Base-by-base conservation (phyloP, 2,113 vertebrate species). In the Anoplopoma fimbria region DNA sequence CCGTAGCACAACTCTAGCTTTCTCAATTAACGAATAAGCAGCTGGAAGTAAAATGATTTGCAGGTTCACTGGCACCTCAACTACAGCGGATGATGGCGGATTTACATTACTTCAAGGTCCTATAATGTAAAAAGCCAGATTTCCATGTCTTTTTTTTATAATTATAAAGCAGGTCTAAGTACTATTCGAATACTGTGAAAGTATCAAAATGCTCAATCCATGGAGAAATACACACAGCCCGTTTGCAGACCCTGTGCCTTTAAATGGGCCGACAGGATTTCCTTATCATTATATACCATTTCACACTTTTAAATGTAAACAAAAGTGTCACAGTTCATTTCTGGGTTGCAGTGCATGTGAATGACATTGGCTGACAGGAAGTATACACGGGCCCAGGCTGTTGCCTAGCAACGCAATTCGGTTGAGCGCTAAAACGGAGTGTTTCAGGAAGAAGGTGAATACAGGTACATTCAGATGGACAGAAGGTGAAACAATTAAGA, bases 41-140 rank as follows among this genome's bases (percentile, higher is more conserved):
- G 84, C 14, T n/a, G 36, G n/a, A 40, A 45, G 71, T 81, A 49
- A 42, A 13, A 14, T 31, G 53, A 51, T 61, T 65, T 78, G 42
- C 62, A 73, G 71, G 67, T 65, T 87, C 69, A 88, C 21, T 81
- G 77, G 55, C 36, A 77, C 36, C 65, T 79, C 13, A 15, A 36
- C 38, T n/a, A 68, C 19, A 76, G 81, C 81, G 68, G 51, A 36
- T 71, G 42, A 57, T 45, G 17, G 38, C 61, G 61, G 49, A 47
- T 58, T 77, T 68, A 13, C 13, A 25, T 38, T 29, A 27, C 33
- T 36, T 23, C 0, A 49, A 19, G 47, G 6, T 49, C 19, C 6
- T 19, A 23, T 49, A 6, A 8, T 49, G 47, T 49, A 21, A 49
- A 19, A 17, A 49, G 45, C 15, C 1, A 47, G 6, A 49, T 23